Evolutionary conservation across 2,113 vertebrate genomes (phyloP).

Genomic region (Oxyura jamaicensis): DNA sequence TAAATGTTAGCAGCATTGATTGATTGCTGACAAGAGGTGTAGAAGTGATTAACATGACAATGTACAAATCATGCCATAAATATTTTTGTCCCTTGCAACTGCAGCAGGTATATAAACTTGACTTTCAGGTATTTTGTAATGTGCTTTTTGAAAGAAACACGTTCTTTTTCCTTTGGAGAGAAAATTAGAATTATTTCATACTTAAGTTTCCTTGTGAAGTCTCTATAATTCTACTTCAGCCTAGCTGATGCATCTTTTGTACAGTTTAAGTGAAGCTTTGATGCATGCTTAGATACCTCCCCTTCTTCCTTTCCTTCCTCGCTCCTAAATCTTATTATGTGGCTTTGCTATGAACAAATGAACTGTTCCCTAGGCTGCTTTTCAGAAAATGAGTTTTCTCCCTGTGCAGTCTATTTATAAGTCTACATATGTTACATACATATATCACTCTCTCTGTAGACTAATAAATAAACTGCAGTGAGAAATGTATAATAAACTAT

Average conservation of each 20-base stretch:
- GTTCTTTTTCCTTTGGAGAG: background rate
- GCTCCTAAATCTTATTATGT: background rate
- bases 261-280: background rate
- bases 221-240: background rate
- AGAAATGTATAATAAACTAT: no score
- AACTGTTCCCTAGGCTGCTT: background rate
- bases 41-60: slow-evolving; percentile 11
- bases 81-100: background rate
- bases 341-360: background rate
- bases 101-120: background rate
- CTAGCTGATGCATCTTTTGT: background rate
- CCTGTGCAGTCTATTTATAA: background rate
- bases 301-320: background rate
- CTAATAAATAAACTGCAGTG: no score
- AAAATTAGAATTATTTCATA: background rate
- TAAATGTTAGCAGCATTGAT: background rate
- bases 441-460: background rate
- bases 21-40: background rate
- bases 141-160: background rate
- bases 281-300: background rate
- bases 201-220: background rate
- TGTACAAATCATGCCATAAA: background rate
- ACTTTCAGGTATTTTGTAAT: background rate
- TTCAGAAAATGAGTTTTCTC: background rate
- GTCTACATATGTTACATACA: background rate